These are phyloP conservation scores for Schizaphis graminum DNA, from an alignment of 2,888 invertebrate species.

Conservation along the genomic window DNA sequence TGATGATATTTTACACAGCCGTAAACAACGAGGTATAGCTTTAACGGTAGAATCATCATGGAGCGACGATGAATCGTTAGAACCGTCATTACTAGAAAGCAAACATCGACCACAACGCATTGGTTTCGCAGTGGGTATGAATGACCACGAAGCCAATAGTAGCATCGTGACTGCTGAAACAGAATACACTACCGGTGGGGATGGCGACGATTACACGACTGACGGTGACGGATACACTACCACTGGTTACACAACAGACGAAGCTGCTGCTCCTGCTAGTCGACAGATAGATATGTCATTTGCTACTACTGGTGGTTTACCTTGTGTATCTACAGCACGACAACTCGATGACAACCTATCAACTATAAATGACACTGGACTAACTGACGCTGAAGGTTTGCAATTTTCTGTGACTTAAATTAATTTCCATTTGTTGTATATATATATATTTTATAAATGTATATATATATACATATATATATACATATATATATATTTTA, in stretches of 20 bases:
- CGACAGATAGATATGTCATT: not conserved
- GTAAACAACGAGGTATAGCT: conserved; percentile 67
- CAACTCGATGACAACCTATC: conserved; percentile 79
- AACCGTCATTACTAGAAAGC: conserved; percentile 75
- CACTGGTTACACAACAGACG: conserved; percentile 89
- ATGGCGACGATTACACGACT: conserved; percentile 43
- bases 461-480: no score
- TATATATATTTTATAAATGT: not conserved
- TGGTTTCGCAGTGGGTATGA: not conserved
- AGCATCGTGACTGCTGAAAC: not conserved
- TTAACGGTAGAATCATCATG: conserved; percentile 80
- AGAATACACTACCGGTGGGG: not conserved
- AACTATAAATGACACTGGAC: conserved; percentile 86
- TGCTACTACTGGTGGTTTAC: not conserved
- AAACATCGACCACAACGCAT: conserved; percentile 70
- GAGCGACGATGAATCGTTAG: conserved; percentile 76
- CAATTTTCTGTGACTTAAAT: not conserved
- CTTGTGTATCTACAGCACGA: not conserved
- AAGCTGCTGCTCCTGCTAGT: conserved; percentile 77
- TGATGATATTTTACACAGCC: conserved; percentile 65
- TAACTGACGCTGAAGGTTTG: conserved; percentile 86
- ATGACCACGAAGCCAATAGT: not conserved
- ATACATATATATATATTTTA: not conserved
- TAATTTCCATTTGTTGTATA: not conserved
- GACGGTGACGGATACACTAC: conserved; percentile 71